These are phyloP conservation scores for Lota lota DNA, from an alignment of 2,113 vertebrate species.

Conservation along the genomic window DNA sequence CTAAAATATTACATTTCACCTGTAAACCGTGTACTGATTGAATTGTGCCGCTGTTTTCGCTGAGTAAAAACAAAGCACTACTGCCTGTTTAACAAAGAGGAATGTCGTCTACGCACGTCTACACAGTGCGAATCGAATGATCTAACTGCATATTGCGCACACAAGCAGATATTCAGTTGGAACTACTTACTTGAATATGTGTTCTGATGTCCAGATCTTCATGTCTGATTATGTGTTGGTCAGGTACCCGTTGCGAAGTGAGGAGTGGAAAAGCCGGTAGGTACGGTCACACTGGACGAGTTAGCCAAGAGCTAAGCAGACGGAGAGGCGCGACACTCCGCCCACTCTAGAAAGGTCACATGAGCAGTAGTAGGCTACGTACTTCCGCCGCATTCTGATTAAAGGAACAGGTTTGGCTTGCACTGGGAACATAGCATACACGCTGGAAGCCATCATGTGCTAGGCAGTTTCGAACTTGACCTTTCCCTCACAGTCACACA, in stretches of 20 bases:
- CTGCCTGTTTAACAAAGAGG: no score
- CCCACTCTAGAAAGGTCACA: constrained; percentile 37
- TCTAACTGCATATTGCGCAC: not conserved
- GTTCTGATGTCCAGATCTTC: constrained; percentile 80
- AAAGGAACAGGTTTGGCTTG: no score
- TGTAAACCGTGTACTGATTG: no score
- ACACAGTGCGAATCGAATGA: not conserved
- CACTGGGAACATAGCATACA: no score
- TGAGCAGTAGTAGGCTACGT: constrained; percentile 19
- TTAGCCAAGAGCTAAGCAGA: constrained; percentile 4
- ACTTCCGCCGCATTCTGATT: constrained; percentile 29
- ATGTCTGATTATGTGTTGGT: constrained; percentile 36
- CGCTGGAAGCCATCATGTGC: no score
- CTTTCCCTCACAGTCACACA: no score
- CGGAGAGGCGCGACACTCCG: constrained; percentile 7
- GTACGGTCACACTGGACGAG: constrained; percentile 16
- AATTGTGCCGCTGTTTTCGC: no score
- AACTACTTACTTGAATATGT: constrained; percentile 73
- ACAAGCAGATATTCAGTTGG: no score
- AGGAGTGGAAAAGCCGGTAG: constrained; percentile 11
- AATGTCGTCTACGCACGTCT: no score
- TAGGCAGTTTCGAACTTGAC: no score
- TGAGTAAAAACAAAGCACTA: no score
- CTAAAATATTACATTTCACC: not conserved
- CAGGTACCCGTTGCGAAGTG: not conserved